phyloP scores from a whole-genome alignment of 2,888 invertebrate genomes.

The Nemurella pictetii region DNA sequence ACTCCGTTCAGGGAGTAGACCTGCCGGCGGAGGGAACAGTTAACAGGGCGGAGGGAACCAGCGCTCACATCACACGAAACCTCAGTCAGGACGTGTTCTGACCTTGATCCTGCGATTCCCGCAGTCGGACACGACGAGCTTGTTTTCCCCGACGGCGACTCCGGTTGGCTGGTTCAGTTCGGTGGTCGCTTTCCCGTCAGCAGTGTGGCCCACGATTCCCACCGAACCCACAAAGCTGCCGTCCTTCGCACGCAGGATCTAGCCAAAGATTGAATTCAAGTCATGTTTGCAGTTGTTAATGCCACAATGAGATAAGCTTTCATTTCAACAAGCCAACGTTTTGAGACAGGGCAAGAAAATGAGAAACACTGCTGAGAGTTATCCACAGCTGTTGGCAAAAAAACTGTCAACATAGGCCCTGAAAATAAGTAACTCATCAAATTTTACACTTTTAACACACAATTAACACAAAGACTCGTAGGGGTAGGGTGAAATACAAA shows the following conservation, averaged over 20 bases:
- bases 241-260: conserved; percentile 59
- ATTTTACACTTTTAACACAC: too few species aligned
- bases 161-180: conserved; percentile 73
- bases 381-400: too few species aligned
- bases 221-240: conserved; percentile 65
- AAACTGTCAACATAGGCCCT: too few species aligned
- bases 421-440: too few species aligned
- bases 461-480: too few species aligned
- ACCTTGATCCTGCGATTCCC: conserved; percentile 71
- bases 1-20: conserved; percentile 58
- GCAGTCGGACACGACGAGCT: conserved; percentile 64
- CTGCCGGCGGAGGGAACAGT: too few species aligned
- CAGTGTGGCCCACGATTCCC: conserved; percentile 55
- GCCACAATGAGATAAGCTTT: too few species aligned
- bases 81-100: neutral
- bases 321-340: too few species aligned
- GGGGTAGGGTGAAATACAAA: too few species aligned
- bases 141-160: conserved; percentile 55
- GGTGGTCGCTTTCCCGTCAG: conserved; percentile 51
- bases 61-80: neutral
- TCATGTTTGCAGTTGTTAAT: too few species aligned
- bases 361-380: too few species aligned
- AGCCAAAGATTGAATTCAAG: conserved; percentile 44
- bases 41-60: neutral
- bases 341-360: too few species aligned